These are phyloP conservation scores for Camponotus floridanus DNA, from an alignment of 1,140 invertebrate species.

Conservation along the genomic window DNA sequence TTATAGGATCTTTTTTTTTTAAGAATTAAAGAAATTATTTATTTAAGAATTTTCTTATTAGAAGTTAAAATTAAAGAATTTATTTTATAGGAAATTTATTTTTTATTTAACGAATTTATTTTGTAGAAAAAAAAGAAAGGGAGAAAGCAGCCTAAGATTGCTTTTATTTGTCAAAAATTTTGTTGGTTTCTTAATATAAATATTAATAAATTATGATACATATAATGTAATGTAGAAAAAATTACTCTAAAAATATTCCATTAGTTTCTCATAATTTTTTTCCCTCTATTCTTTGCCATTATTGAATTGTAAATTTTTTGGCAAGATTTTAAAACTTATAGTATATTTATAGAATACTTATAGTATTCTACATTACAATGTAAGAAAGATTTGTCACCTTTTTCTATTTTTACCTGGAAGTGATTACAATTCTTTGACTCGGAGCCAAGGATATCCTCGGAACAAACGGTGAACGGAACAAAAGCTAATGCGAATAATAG, in stretches of 20 bases:
- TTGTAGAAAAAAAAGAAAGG: too few species aligned
- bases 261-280: background rate
- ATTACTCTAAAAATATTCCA: background rate
- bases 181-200: background rate
- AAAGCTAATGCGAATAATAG: slow-evolving; percentile 18
- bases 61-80: too few species aligned
- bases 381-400: background rate
- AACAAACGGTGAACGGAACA: background rate
- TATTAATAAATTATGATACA: background rate
- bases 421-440: background rate
- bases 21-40: too few species aligned
- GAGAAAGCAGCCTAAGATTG: background rate
- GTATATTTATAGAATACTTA: background rate
- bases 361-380: background rate
- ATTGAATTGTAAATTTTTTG: background rate
- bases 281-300: background rate
- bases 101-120: too few species aligned
- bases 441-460: background rate
- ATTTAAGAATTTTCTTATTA: too few species aligned
- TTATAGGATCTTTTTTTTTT: too few species aligned
- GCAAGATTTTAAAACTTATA: slow-evolving; percentile 8
- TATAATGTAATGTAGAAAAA: background rate
- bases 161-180: background rate
- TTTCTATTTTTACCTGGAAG: background rate
- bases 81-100: too few species aligned